Percentiles rank a stretch among this genome's conserved stretches.
Evolutionary conservation across 2,797 vertebrate genomes (phyloP).

Genomic region (Notolabrus celidotus): DNA sequence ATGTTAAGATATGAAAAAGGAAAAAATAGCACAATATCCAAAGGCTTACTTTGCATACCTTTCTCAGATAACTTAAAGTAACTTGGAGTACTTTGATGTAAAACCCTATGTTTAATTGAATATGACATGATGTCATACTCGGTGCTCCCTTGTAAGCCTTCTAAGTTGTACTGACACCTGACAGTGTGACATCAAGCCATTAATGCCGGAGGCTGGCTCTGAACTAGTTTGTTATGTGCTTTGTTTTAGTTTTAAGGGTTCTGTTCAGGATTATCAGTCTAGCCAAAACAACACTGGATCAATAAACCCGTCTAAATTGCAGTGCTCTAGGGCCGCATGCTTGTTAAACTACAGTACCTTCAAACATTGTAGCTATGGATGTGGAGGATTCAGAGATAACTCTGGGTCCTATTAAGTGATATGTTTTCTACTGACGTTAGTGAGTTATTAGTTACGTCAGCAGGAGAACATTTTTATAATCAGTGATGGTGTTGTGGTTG

Average conservation of each 20-base stretch:
- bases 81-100: slow-evolving; percentile 12
- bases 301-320: slow-evolving; percentile 15
- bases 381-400: not conserved
- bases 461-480: no score
- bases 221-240: slow-evolving; percentile 29
- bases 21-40: not conserved
- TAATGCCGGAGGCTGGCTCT: slow-evolving; percentile 9
- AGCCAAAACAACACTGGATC: slow-evolving; percentile 16
- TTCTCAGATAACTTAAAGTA: slow-evolving; percentile 15
- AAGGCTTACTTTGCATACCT: not conserved
- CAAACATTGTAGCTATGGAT: slow-evolving; percentile 2
- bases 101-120: slow-evolving; percentile 32
- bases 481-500: no score
- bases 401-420: no score
- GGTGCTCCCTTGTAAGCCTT: slow-evolving; percentile 27
- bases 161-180: slow-evolving; percentile 35
- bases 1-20: not conserved
- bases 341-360: slow-evolving; percentile 22
- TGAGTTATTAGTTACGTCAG: no score
- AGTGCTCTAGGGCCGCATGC: not conserved
- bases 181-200: slow-evolving; percentile 16
- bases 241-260: slow-evolving; percentile 16
- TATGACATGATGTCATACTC: slow-evolving; percentile 17
- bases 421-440: no score
- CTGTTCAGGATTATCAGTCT: slow-evolving; percentile 22